Evolutionary conservation across 2,888 invertebrate genomes (phyloP), one percentile per base, ranked within the genome.

Genomic region (Pseudococcus longispinus): DNA sequence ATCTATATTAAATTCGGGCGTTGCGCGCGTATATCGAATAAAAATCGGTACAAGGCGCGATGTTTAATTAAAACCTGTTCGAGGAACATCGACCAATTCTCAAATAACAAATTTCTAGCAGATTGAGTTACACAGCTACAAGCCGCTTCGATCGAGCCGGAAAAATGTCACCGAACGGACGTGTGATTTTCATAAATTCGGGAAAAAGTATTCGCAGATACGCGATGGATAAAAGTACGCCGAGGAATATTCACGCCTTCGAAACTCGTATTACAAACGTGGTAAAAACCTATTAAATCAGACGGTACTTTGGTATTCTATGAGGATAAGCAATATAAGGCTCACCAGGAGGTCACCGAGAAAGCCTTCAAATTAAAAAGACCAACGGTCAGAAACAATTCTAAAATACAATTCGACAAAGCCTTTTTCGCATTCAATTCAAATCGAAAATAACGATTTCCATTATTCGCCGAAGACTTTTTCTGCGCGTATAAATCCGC

Each of bases 301-400:
- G 77, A 37, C 42, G 77, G 42, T 80, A 80, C 42, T 80, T 37
- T 8, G 77, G 37, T 80, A 42, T 80, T 80, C 77, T 74, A 20
- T 11, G 29, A 84, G 84, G 84, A 84, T 84, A 84, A 84, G 60
- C 60, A 29, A 84, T 84, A 83, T 51, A 83, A 26, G 20, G 37
- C 84, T 32, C 84, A 32, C 32, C 84, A 29, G 84, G 84, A 55
- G 84, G 51, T 55, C 84, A 55, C 55, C 46, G 55, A 37, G 65
- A 85, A 70, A 44, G 37, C 85, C 70, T 60, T 65, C 85, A 65
- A 85, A 85, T 85, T 85, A 85, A 85, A 85, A 85, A 85, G 85
- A 85, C 85, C 85, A 85, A 85, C 85, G 70, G 85, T 85, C 85
- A 85, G 85, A 85, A 85, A 85, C 85, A 85, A 85, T 85, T 85